Evolutionary conservation across 2,888 invertebrate genomes (phyloP).

Genomic region (Malthinus seriepunctatus): DNA sequence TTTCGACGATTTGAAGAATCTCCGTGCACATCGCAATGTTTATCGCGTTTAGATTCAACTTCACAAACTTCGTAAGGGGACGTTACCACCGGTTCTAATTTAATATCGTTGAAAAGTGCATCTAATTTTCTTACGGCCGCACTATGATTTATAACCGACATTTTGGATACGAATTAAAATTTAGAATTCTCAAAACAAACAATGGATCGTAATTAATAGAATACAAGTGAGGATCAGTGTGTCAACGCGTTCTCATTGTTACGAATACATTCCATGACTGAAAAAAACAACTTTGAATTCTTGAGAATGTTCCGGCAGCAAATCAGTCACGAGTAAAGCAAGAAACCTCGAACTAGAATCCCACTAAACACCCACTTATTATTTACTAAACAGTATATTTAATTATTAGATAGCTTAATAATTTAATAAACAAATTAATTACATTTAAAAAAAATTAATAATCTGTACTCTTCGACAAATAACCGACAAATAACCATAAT

Average conservation of each 20-base stretch:
- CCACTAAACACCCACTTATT: conserved; percentile 25
- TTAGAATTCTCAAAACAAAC: background rate
- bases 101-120: conserved; percentile 70
- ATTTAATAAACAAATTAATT: background rate
- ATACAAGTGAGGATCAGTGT: conserved; percentile 32
- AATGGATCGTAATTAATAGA: too few relatives aligned
- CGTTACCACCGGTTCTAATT: conserved; percentile 55
- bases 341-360: conserved; percentile 26
- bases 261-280: conserved; percentile 43
- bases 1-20: conserved; percentile 58
- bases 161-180: conserved; percentile 45
- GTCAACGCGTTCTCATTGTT: conserved; percentile 45
- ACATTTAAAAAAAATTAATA: too few relatives aligned
- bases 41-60: conserved; percentile 62
- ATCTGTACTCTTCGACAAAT: too few relatives aligned
- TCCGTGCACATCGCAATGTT: conserved; percentile 75
- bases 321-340: conserved; percentile 35
- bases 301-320: conserved; percentile 36
- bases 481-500: too few relatives aligned
- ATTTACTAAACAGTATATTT: background rate
- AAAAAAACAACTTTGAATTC: conserved; percentile 12
- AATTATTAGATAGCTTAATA: background rate
- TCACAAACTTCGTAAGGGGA: conserved; percentile 44
- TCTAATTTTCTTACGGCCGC: conserved; percentile 73
- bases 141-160: conserved; percentile 60